These are phyloP conservation scores for Anoplolepis gracilipes DNA, from an alignment of 1,140 invertebrate species.

Conservation along the genomic window DNA sequence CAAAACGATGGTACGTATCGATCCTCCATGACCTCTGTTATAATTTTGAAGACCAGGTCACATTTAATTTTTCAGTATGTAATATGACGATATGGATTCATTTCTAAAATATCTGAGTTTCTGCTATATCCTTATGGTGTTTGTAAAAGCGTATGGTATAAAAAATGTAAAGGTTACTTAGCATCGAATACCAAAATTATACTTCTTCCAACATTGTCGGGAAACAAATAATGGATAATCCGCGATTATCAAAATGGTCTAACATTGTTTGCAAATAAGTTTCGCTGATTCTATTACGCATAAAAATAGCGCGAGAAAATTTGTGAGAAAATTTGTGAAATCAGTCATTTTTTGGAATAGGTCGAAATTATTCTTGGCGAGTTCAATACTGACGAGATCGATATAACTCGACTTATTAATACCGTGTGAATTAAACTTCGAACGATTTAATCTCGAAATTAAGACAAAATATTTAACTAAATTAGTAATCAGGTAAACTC, in stretches of 20 bases:
- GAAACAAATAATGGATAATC: conserved; percentile 9
- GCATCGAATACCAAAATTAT: background rate
- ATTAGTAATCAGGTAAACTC: background rate
- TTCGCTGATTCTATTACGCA: background rate
- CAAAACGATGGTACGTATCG: conserved; percentile 54
- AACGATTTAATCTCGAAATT: background rate
- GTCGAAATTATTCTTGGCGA: background rate
- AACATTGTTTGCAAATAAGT: background rate
- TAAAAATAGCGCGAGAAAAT: background rate
- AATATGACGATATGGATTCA: background rate
- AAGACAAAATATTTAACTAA: background rate
- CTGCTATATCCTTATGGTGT: background rate
- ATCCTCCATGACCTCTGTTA: conserved; percentile 48
- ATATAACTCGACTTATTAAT: conserved; percentile 32
- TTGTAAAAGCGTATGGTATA: background rate
- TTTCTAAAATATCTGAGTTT: background rate
- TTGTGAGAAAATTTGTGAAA: conserved; percentile 12
- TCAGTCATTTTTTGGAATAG: background rate
- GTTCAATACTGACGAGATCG: background rate
- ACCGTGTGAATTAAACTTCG: background rate
- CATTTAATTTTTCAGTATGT: background rate
- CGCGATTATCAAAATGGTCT: background rate
- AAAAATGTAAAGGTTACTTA: conserved; percentile 20
- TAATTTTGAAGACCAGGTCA: conserved; percentile 9
- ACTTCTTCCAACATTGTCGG: background rate